These are phyloP conservation scores for Catharus minimus DNA, from an alignment of 2,113 vertebrate genomes.

Conservation along the genomic window DNA sequence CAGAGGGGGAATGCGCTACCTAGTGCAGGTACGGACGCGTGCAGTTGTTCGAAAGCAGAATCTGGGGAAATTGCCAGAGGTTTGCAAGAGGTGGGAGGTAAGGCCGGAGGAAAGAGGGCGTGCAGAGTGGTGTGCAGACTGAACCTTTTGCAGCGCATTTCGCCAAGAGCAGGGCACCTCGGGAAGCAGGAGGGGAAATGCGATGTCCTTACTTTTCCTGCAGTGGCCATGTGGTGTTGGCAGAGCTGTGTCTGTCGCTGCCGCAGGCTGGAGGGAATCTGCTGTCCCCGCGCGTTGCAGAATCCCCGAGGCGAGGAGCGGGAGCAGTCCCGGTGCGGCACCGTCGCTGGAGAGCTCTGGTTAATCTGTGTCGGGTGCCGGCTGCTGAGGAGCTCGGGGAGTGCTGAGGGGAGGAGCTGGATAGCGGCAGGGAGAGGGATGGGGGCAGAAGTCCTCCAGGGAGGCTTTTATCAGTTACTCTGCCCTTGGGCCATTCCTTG, in stretches of 20 bases:
- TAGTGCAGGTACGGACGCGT: no score
- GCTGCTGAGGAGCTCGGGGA: background rate
- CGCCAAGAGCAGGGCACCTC: background rate
- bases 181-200: background rate
- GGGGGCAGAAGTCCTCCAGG: background rate
- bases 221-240: slow-evolving; percentile 49
- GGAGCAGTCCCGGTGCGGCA: background rate
- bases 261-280: background rate
- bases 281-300: accelerated
- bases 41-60: background rate
- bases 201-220: slow-evolving; percentile 41
- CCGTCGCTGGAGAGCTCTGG: accelerated
- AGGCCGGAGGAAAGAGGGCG: background rate
- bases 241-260: background rate
- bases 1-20: background rate
- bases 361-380: accelerated
- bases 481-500: background rate
- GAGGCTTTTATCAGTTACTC: background rate
- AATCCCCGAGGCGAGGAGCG: accelerated
- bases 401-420: background rate
- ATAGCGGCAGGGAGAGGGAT: background rate
- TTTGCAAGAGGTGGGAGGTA: background rate
- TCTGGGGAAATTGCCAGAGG: background rate
- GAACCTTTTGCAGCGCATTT: background rate
- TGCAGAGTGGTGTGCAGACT: background rate